Evolutionary conservation across 2,797 vertebrate species (phyloP), one percentile per base, ranked within the genome.

Genomic region (Momotus momota): DNA sequence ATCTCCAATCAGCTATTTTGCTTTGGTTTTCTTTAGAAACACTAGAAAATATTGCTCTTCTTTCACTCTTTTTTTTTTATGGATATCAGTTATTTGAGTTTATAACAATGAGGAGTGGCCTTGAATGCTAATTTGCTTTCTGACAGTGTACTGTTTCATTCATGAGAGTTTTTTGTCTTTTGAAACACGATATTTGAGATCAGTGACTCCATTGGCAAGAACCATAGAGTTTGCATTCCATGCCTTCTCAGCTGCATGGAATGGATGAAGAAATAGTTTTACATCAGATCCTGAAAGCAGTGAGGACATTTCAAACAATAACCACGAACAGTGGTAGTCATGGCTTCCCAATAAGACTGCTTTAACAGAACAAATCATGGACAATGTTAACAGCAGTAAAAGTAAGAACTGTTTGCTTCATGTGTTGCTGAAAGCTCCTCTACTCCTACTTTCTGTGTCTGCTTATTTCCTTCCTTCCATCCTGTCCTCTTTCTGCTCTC

Each of bases 1-100:
- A 86, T 78, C 62, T 95, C 82, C 75, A 96, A 55, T 94, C 60
- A 95, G 38, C 49, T 90, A 40, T 91, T 97, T 97, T 94, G 43
- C 57, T 93, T 66, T 81, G 18, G 4, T 86, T 95, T 92, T 97
- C 41, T 80, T 94, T 93, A 67, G 69, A 74, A 51, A 81, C 49
- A 69, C 29, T 77, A 77, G 65, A 80, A 97, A 96, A 93, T 88
- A 91, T 21, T 91, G 55, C 7, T 85, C 9, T 87, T 72, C 11
- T 81, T 84, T 89, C 40, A 14, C 11, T 85, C 9, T 80, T 15
- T 26, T 89, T 89, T 95, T 83, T 52, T 35, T 35, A 83, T 75
- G 64, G 26, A 62, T 89, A 86, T 65, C 10, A 48, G 29, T 88
- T 91, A 82, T 93, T 92, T 86, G 21, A 82, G n/a, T 54, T 62